phyloP scores from a whole-genome alignment of 2,797 vertebrate genomes.

The Phylloscopus collybita region DNA sequence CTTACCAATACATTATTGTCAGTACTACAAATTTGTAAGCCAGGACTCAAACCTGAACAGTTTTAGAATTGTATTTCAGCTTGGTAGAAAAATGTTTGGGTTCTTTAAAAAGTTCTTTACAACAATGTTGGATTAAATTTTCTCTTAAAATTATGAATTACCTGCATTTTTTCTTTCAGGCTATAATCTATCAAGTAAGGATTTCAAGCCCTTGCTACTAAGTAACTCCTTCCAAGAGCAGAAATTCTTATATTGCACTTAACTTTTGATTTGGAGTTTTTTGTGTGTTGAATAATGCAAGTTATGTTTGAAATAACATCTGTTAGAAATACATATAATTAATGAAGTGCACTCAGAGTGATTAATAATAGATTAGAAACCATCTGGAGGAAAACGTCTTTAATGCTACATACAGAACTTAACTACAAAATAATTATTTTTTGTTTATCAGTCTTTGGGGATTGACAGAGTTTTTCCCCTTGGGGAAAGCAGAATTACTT shows the following conservation, averaged over 20 bases:
- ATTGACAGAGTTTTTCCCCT: slow-evolving; percentile 28
- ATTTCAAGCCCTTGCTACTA: slow-evolving; percentile 2
- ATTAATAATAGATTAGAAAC: slow-evolving; percentile 57
- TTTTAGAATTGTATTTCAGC: not conserved
- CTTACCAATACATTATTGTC: not conserved
- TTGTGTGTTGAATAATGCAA: slow-evolving; percentile 28
- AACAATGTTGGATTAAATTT: not conserved
- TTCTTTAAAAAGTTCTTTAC: not conserved
- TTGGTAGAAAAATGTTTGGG: not conserved
- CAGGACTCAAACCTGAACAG: not conserved
- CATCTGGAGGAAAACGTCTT: slow-evolving; percentile 15
- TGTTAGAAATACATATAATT: slow-evolving; percentile 42
- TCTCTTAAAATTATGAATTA: not conserved
- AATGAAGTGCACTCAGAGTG: slow-evolving; percentile 43
- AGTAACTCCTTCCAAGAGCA: slow-evolving; percentile 10
- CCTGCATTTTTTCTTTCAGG: slow-evolving; percentile 2
- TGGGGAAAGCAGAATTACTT: slow-evolving; percentile 40
- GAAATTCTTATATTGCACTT: not conserved
- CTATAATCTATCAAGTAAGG: slow-evolving; percentile 1
- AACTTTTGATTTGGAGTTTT: not conserved
- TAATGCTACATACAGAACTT: slow-evolving; percentile 53
- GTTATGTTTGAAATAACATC: slow-evolving; percentile 40
- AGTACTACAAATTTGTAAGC: not conserved
- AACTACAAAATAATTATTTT: slow-evolving; percentile 42
- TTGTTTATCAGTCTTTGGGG: slow-evolving; percentile 28